Percentiles rank a stretch among this genome's conserved stretches.
These are phyloP conservation scores for Choreutis nemorana DNA, from an alignment of 2,888 invertebrate genomes.

Conservation along the genomic window DNA sequence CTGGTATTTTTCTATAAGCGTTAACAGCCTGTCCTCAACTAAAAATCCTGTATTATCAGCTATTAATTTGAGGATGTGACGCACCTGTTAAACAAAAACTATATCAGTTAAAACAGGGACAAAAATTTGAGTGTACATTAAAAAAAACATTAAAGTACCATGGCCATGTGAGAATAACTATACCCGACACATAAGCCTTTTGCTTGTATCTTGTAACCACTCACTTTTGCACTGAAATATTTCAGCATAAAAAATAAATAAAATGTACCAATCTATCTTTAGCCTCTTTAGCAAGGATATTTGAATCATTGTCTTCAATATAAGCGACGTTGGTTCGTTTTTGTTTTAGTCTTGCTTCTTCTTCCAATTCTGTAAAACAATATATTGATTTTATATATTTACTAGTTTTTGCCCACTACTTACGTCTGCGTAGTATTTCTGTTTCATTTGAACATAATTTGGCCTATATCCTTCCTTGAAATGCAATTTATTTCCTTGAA, in stretches of 20 bases:
- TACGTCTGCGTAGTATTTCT: too few relatives aligned
- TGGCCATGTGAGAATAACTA: too few relatives aligned
- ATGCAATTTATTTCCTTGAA: too few relatives aligned
- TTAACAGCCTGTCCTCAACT: slow-evolving; percentile 73
- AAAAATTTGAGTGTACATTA: not conserved
- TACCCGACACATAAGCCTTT: not conserved
- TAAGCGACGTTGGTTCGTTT: too few relatives aligned
- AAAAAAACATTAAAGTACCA: not conserved
- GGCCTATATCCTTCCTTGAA: too few relatives aligned
- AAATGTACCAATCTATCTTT: slow-evolving; percentile 28
- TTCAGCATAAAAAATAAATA: not conserved
- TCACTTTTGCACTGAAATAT: not conserved
- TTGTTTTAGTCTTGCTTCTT: slow-evolving; percentile 7
- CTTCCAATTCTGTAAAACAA: slow-evolving; percentile 25
- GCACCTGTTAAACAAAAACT: slow-evolving; percentile 33
- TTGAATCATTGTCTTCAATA: too few relatives aligned
- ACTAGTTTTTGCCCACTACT: too few relatives aligned
- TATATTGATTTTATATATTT: too few relatives aligned
- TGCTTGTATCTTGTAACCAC: not conserved
- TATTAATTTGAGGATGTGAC: slow-evolving; percentile 71
- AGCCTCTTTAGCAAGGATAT: slow-evolving; percentile 17
- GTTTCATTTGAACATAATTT: too few relatives aligned
- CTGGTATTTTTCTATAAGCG: slow-evolving; percentile 70
- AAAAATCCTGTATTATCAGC: slow-evolving; percentile 79
- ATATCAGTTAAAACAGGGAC: not conserved